Base-by-base conservation (phyloP, 2,888 invertebrate species). In the Ceraclea dissimilis region DNA sequence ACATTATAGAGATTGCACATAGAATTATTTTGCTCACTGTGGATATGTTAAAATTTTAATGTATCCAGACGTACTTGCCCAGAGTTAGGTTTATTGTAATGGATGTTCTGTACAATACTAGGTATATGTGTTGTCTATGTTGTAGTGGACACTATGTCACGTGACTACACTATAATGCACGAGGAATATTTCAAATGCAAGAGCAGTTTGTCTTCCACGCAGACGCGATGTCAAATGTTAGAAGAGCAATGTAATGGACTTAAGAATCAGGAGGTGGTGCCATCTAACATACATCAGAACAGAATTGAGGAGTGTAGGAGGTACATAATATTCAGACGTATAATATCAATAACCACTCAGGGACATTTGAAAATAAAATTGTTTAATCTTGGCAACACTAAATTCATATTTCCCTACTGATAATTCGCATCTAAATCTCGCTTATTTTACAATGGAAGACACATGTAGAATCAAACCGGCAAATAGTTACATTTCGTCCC, bases 281-380 rank as follows among this genome's bases (percentile, higher is more conserved):
- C 86, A 0, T 72, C 83, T 0, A 78, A 81, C 51, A 74, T 85
- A 50, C 86, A 87, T 64, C 82, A 81, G 33, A 72, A 84, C 2
- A 78, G 86, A 2, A 78, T 90, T 1, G 84, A 85, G 49, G 87
- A 90, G 66, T 90, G 88, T 64, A 87, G 86, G 67, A 75, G 80
- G 84, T 83, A 64, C 26, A 26, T n/a, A n/a, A n/a, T n/a, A n/a
- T n/a, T n/a, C n/a, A n/a, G n/a, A n/a, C n/a, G n/a, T n/a, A n/a
- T n/a, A n/a, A n/a, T n/a, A n/a, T n/a, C n/a, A n/a, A n/a, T n/a
- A n/a, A n/a, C n/a, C n/a, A 60, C 63, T 60, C 52, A 10, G 21
- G 8, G n/a, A 44, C 22, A 19, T 20, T 6, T 47, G n/a, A 8
- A 20, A 11, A 20, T 6, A 19, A 19, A 46, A 13, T 17, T 47